These are phyloP conservation scores for Ranitomeya imitator DNA, from an alignment of 2,113 vertebrate genomes.

Conservation along the genomic window DNA sequence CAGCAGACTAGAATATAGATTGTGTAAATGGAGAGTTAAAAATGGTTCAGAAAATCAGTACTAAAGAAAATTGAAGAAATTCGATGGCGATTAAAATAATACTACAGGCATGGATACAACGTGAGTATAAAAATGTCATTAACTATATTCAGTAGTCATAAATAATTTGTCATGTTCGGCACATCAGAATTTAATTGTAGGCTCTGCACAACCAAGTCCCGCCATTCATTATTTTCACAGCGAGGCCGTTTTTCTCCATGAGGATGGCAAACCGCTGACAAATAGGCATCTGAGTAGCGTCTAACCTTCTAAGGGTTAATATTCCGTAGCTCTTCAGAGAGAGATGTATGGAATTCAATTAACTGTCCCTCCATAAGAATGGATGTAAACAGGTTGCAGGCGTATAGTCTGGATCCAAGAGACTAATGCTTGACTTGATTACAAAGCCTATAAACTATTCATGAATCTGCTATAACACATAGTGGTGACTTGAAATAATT, in stretches of 20 bases:
- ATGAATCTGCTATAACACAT: constrained; percentile 10
- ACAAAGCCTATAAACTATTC: neutral
- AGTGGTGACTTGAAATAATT: neutral
- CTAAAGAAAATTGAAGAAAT: neutral
- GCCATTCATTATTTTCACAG: neutral
- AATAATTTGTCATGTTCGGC: neutral
- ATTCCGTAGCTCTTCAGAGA: constrained; percentile 4
- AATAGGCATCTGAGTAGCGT: neutral
- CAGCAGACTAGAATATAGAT: constrained; percentile 31
- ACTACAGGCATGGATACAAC: neutral
- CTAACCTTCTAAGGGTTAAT: constrained; percentile 14
- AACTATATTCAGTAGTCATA: neutral
- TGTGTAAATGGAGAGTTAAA: neutral
- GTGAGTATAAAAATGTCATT: neutral
- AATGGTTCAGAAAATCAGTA: neutral
- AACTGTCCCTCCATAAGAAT: constrained; percentile 16
- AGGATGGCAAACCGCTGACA: neutral
- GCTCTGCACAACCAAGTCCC: neutral
- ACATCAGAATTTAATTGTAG: constrained; percentile 10
- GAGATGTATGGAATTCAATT: constrained; percentile 47
- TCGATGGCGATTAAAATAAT: neutral
- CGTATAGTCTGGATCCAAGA: neutral
- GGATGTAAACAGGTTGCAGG: constrained; percentile 37
- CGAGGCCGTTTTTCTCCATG: neutral
- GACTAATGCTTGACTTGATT: constrained; percentile 33